These are phyloP conservation scores for Epizoanthus fatuus DNA, from an alignment of 92 coral and sea anemone genomes.

Conservation along the genomic window DNA sequence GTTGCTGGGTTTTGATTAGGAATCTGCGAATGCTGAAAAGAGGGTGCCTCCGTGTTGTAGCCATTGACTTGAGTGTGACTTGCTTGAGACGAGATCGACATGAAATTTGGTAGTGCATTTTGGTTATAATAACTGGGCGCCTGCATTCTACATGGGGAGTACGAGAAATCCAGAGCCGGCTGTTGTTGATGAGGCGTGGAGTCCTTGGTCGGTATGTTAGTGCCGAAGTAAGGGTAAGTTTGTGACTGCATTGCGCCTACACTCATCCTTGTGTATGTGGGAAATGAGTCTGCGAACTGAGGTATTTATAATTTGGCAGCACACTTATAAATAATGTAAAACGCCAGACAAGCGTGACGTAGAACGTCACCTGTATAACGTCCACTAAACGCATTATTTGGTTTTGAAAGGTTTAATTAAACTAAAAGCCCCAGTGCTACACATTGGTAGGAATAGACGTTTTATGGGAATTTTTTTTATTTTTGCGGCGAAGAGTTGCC, in stretches of 20 bases:
- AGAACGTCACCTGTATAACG: slow-evolving; percentile 96
- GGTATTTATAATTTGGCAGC: slow-evolving; percentile 96
- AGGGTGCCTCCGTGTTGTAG: slow-evolving; percentile 87
- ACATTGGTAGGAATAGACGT: slow-evolving; percentile 77
- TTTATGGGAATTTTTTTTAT: slow-evolving; percentile 72
- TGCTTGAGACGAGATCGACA: slow-evolving; percentile 90
- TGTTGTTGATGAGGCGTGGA: slow-evolving; percentile 78
- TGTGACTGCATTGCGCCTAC: slow-evolving; percentile 99
- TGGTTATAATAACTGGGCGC: slow-evolving; percentile 97
- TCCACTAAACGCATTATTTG: slow-evolving; percentile 94
- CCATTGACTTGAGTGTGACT: slow-evolving; percentile 93
- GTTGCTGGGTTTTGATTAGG: slow-evolving; percentile 82
- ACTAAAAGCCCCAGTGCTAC: slow-evolving; percentile 92
- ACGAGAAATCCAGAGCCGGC: slow-evolving; percentile 86
- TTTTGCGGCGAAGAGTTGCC: slow-evolving; percentile 53
- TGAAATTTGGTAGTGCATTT: slow-evolving; percentile 89
- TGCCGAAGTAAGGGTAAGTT: slow-evolving; percentile 92
- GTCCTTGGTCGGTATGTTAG: slow-evolving; percentile 82
- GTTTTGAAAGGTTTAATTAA: slow-evolving; percentile 95
- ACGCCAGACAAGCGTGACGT: slow-evolving; percentile 99
- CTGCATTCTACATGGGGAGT: slow-evolving; percentile 99
- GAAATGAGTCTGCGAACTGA: slow-evolving; percentile 38
- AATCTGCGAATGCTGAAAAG: slow-evolving; percentile 87
- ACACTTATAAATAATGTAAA: slow-evolving; percentile 97
- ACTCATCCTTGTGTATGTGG: slow-evolving; percentile 87